A percentile compares a stretch with the other conserved stretches of the same genome.
These are phyloP conservation scores for Aporophyla lueneburgensis DNA, from an alignment of 2,888 invertebrate species.

Conservation along the genomic window DNA sequence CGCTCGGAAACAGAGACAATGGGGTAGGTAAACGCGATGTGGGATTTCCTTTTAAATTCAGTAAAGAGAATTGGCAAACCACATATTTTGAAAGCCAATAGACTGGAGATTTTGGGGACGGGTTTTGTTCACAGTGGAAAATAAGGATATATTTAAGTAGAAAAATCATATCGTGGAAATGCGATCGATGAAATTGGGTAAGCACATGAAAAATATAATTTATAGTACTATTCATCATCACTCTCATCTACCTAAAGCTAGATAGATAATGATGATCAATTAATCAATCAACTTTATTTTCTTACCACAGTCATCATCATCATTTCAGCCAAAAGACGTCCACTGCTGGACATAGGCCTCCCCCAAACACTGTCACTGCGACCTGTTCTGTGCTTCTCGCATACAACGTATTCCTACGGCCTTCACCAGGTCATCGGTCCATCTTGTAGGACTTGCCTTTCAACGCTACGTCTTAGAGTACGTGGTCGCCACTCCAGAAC, in stretches of 20 bases:
- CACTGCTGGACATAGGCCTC: too few species aligned
- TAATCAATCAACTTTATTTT: too few species aligned
- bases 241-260: background rate
- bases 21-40: constrained; percentile 39
- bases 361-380: too few species aligned
- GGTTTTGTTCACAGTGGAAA: background rate
- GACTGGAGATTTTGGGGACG: constrained; percentile 13
- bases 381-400: too few species aligned
- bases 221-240: background rate
- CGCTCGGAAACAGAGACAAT: constrained; percentile 41
- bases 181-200: too few species aligned
- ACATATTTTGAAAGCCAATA: constrained; percentile 36
- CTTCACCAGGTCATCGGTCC: too few species aligned
- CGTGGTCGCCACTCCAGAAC: too few species aligned
- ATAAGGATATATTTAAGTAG: background rate
- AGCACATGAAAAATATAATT: background rate
- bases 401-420: too few species aligned
- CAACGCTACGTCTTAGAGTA: too few species aligned
- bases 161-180: background rate
- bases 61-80: constrained; percentile 37
- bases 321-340: too few species aligned
- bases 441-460: too few species aligned
- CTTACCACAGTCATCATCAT: too few species aligned
- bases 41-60: constrained; percentile 51
- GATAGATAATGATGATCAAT: background rate